Conservation (phyloP, 2,797 vertebrate species). For the Ctenopoma kingsleyae region DNA sequence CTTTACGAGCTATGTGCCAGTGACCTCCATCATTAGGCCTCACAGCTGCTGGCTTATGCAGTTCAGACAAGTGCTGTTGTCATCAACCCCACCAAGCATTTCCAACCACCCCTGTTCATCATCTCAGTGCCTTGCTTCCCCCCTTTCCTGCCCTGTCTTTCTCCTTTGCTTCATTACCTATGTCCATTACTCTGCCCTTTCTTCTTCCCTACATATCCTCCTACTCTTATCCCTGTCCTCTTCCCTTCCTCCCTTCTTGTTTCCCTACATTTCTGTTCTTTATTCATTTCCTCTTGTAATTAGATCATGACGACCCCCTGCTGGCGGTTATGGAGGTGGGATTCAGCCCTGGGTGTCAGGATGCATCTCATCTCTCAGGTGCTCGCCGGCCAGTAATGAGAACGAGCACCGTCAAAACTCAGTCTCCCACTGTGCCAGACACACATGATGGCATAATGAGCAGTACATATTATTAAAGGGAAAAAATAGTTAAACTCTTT, state of each 20-base stretch:
- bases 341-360: slow-evolving; percentile 82
- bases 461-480: slow-evolving; percentile 64
- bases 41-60: slow-evolving; percentile 69
- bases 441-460: slow-evolving; percentile 76
- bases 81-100: slow-evolving; percentile 51
- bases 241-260: slow-evolving; percentile 48
- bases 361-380: slow-evolving; percentile 86
- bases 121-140: slow-evolving; percentile 32
- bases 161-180: slow-evolving; percentile 48
- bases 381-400: slow-evolving; percentile 82
- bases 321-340: slow-evolving; percentile 86
- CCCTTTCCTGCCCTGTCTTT: slow-evolving; percentile 26
- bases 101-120: slow-evolving; percentile 49
- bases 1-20: slow-evolving; percentile 73
- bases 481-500: slow-evolving; percentile 58
- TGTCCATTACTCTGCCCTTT: slow-evolving; percentile 29
- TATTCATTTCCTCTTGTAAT: slow-evolving; percentile 75
- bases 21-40: slow-evolving; percentile 83
- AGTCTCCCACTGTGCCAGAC: slow-evolving; percentile 69
- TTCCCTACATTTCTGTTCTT: slow-evolving; percentile 51
- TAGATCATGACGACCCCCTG: slow-evolving; percentile 79
- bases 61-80: slow-evolving; percentile 74
- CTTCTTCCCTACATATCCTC: slow-evolving; percentile 16
- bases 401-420: slow-evolving; percentile 78
- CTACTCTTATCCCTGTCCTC: slow-evolving; percentile 7